Conservation (phyloP, 2,797 vertebrate species). For the Mus spretus region DNA sequence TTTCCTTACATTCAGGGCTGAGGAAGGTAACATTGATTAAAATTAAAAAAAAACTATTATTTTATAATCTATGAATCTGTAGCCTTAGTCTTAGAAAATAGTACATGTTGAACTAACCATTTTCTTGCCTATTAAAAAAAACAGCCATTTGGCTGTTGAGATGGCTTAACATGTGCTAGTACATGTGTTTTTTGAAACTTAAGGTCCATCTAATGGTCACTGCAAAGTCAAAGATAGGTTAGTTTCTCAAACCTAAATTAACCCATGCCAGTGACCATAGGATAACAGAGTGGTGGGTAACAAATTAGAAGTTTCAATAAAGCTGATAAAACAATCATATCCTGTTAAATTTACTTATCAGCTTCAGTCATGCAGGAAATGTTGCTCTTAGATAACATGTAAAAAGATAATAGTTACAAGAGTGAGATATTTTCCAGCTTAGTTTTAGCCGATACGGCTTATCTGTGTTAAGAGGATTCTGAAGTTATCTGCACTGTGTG, state of each 20-base stretch:
- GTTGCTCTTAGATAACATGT: slow-evolving; percentile 62
- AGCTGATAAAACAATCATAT: slow-evolving; percentile 69
- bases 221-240: slow-evolving; percentile 38
- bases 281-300: slow-evolving; percentile 54
- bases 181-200: not conserved
- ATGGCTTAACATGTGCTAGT: not conserved
- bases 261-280: not conserved
- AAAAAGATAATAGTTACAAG: slow-evolving; percentile 72
- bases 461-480: slow-evolving; percentile 68
- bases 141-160: not conserved
- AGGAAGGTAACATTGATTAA: not conserved
- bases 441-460: slow-evolving; percentile 56
- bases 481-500: slow-evolving; percentile 63
- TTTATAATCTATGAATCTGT: not conserved
- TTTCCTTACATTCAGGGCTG: not conserved
- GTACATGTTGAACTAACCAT: not conserved
- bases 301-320: slow-evolving; percentile 67
- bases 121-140: not conserved
- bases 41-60: not conserved
- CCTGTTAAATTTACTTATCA: slow-evolving; percentile 77
- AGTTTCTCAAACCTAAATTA: slow-evolving; percentile 38
- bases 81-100: not conserved
- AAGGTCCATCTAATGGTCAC: not conserved
- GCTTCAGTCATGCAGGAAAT: slow-evolving; percentile 69
- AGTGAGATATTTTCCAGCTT: slow-evolving; percentile 56